phyloP scores from a whole-genome alignment of 2,113 vertebrate genomes.

The Pelobates fuscus region DNA sequence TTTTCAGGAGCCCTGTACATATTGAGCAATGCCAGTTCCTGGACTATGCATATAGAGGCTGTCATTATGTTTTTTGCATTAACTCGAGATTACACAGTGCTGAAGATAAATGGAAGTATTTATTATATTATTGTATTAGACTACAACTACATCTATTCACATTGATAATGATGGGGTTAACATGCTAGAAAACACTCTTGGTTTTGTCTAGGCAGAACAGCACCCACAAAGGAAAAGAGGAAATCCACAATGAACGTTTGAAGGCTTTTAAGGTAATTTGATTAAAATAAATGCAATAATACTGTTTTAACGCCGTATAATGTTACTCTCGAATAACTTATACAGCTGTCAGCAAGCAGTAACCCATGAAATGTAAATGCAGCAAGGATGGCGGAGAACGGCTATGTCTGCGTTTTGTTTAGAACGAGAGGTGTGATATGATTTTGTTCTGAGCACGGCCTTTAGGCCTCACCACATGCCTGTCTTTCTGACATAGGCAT shows the following conservation, averaged over 20 bases:
- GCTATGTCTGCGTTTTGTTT: conserved; percentile 40
- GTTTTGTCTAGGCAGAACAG: no score
- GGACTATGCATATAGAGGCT: no score
- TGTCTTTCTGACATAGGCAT: conserved; percentile 31
- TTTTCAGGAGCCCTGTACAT: no score
- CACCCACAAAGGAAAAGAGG: no score
- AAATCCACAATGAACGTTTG: not conserved
- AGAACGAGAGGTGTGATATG: conserved; percentile 37
- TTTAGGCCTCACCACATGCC: conserved; percentile 24
- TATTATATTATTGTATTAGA: no score
- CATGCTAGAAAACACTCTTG: no score
- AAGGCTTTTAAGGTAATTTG: not conserved
- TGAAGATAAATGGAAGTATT: no score
- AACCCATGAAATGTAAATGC: conserved; percentile 32
- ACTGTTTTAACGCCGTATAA: conserved; percentile 31
- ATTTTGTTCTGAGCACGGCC: conserved; percentile 24
- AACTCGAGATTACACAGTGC: no score
- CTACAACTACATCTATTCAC: no score
- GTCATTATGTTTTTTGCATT: no score
- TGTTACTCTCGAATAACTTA: conserved; percentile 22
- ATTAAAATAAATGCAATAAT: not conserved
- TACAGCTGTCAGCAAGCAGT: conserved; percentile 19
- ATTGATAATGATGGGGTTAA: no score
- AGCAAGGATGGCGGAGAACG: conserved; percentile 24
- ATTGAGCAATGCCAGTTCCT: no score